A percentile compares a stretch with the other conserved stretches of the same genome.
Conservation (phyloP, 2,113 vertebrate genomes). For the Oxyura jamaicensis region DNA sequence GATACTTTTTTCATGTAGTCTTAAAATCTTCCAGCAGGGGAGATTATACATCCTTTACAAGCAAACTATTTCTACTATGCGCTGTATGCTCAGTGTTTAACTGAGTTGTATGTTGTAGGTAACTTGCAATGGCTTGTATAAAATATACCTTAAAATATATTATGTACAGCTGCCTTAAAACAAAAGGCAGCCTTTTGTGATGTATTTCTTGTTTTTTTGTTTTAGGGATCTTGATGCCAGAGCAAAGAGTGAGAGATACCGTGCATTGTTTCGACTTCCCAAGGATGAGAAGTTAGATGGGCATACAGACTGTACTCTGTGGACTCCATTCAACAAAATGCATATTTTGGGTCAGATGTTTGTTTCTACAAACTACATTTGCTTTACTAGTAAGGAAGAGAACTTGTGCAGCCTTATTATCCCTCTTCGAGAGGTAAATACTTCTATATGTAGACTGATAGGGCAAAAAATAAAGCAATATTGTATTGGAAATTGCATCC, state of each 20-base stretch:
- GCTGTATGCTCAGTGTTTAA: neutral
- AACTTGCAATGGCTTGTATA: neutral
- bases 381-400: constrained; percentile 97
- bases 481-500: neutral
- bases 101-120: neutral
- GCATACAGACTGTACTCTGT: constrained; percentile 96
- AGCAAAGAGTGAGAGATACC: constrained; percentile 95
- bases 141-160: neutral
- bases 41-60: neutral
- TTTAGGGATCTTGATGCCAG: constrained; percentile 93
- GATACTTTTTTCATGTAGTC: neutral
- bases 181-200: neutral
- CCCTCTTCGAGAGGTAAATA: constrained; percentile 90
- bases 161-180: neutral
- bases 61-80: neutral
- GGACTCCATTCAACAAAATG: constrained; percentile 98
- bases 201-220: neutral
- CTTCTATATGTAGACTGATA: neutral
- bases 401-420: constrained; percentile 96
- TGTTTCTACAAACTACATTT: constrained; percentile 99
- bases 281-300: constrained; percentile 97
- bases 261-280: constrained; percentile 92
- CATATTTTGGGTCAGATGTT: constrained; percentile 99
- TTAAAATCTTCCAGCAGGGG: neutral
- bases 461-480: neutral